Evolutionary conservation across 2,113 vertebrate genomes (phyloP), one percentile per base, ranked within the genome.

Genomic region (Corythornis madagascariensis): DNA sequence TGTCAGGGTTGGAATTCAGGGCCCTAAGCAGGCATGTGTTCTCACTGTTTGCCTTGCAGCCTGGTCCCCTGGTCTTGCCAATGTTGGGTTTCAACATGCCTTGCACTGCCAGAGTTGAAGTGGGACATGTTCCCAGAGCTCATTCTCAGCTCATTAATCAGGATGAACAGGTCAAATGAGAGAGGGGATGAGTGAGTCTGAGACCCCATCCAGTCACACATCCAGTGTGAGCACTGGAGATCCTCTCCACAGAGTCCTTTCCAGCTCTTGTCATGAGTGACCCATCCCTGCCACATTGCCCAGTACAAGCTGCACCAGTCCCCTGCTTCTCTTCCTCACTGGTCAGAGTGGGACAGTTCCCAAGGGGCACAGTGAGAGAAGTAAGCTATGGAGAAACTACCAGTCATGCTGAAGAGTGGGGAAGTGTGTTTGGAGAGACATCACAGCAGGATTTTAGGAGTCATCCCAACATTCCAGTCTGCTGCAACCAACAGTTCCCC

Each of bases 91-190:
- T 96, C 88, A 92, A 80, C 85, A 85, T 74, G 60, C 71, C 72
- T 95, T 67, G 31, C 7, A 1, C 47, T 94, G 94, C 94, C 67
- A 64, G 88, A 95, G 47, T 70, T 70, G 1, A 53, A 95, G 67
- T 89, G 63, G 85, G 90, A 95, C 55, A 24, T 40, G 55, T 83
- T 94, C 88, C 92, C 85, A 60, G 92, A 80, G 71, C 73, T 89
- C 21, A 12, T 88, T 92, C 55, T 88, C 92, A 94, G 82, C 94
- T 92, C 75, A 19, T 94, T 89, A 95, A 89, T 95, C 82, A 89
- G 20, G 22, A 29, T 16, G 38, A 73, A 21, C 75, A 66, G 64
- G 33, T 88, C 91, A 85, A 57, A 52, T 52, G 50, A 64, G 69
- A 60, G 57, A 16, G 67, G 80, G 56, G 73, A 80, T 64, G 53